Evolutionary conservation across 2,888 invertebrate genomes (phyloP).

Genomic region (Cryptocephalus moraei): DNA sequence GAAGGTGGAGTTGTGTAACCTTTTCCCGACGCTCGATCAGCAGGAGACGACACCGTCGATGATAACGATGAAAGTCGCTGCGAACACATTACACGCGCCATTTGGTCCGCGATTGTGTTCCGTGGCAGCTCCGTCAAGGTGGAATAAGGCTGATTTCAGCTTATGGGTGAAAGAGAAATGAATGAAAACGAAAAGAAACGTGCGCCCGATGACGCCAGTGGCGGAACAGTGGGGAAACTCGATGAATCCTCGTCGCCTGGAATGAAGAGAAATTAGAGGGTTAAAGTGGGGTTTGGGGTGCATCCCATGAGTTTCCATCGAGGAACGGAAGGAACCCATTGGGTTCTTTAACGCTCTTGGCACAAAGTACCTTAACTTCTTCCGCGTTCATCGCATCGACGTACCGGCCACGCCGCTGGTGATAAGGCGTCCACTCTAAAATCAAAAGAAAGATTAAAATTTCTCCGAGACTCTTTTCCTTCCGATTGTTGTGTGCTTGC

Average conservation of each 20-base stretch:
- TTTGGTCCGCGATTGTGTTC: slow-evolving; percentile 8
- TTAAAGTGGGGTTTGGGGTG: too few relatives aligned
- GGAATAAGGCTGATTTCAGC: slow-evolving; percentile 14
- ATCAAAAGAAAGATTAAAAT: slow-evolving; percentile 25
- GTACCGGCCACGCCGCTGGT: slow-evolving; percentile 2
- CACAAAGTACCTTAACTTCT: too few relatives aligned
- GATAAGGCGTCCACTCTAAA: slow-evolving; percentile 28
- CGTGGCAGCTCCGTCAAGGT: slow-evolving; percentile 8
- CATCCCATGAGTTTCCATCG: too few relatives aligned
- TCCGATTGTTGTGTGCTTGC: too few relatives aligned
- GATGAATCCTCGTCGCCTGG: too few relatives aligned
- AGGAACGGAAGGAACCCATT: too few relatives aligned
- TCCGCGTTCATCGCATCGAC: too few relatives aligned
- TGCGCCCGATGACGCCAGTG: slow-evolving; percentile 10
- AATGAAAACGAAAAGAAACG: slow-evolving; percentile 20
- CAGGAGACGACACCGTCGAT: too few relatives aligned
- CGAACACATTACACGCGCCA: slow-evolving; percentile 9
- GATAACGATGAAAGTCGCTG: too few relatives aligned
- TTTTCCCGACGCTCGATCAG: too few relatives aligned
- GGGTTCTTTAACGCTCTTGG: too few relatives aligned
- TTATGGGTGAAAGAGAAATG: slow-evolving; percentile 25
- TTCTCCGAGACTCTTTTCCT: slow-evolving; percentile 20
- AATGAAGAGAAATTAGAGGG: too few relatives aligned
- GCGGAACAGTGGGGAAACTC: slow-evolving; percentile 1
- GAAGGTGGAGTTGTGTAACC: slow-evolving; percentile 10